phyloP scores from a whole-genome alignment of 2,113 vertebrate species.

The Balaeniceps rex region DNA sequence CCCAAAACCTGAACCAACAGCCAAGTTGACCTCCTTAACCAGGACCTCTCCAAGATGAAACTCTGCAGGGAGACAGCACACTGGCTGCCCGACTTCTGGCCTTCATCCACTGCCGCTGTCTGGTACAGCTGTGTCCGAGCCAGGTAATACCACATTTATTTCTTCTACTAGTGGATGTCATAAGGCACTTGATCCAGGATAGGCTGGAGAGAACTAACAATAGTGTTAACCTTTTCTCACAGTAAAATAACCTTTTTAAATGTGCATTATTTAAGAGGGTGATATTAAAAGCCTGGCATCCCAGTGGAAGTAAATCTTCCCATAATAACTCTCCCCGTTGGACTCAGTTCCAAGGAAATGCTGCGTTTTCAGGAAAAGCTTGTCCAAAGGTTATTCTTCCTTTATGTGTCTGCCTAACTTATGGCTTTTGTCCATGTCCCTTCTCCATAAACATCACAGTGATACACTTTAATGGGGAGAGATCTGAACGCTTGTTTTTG shows the following conservation, averaged over 20 bases:
- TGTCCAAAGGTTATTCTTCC: slow-evolving; percentile 31
- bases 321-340: slow-evolving; percentile 3
- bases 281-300: slow-evolving; percentile 42
- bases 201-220: slow-evolving; percentile 15
- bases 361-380: slow-evolving; percentile 54
- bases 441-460: not conserved
- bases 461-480: not conserved
- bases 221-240: slow-evolving; percentile 17
- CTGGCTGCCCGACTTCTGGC: not conserved
- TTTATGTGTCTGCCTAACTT: not conserved
- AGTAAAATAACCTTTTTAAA: slow-evolving; percentile 51
- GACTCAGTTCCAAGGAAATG: slow-evolving; percentile 23
- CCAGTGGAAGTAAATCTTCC: slow-evolving; percentile 43
- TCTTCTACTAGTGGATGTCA: not conserved
- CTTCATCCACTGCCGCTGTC: not conserved
- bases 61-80: not conserved
- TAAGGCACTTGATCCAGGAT: not conserved
- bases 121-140: not conserved
- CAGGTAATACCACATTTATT: not conserved
- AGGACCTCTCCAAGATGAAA: not conserved
- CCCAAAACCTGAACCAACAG: not conserved
- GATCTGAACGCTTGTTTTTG: not conserved
- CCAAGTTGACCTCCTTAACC: not conserved
- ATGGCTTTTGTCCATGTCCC: not conserved
- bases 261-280: slow-evolving; percentile 38